Evolutionary conservation across 2,888 invertebrate species (phyloP).

Genomic region (Saturnia pavonia): DNA sequence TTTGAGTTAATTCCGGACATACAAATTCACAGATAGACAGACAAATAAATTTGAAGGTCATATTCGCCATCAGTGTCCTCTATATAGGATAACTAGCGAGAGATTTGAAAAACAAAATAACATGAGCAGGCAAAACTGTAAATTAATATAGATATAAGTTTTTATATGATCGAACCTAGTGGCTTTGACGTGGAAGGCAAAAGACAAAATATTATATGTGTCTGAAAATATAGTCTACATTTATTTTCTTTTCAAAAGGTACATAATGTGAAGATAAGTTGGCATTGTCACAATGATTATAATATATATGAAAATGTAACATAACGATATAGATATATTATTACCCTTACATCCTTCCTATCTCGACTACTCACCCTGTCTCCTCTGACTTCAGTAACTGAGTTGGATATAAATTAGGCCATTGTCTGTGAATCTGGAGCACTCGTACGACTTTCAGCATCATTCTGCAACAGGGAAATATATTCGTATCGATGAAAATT

Average conservation of each 20-base stretch:
- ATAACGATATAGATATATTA: slow-evolving; percentile 28
- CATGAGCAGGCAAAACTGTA: too few species aligned
- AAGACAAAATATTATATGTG: too few species aligned
- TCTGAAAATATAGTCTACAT: neutral
- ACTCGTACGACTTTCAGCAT: slow-evolving; percentile 64
- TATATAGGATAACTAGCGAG: too few species aligned
- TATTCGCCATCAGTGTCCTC: too few species aligned
- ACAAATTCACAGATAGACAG: too few species aligned
- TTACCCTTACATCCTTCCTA: slow-evolving; percentile 52
- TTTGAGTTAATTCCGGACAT: too few species aligned
- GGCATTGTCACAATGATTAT: slow-evolving; percentile 1
- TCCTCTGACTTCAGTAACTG: slow-evolving; percentile 74
- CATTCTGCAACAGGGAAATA: slow-evolving; percentile 67
- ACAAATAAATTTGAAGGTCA: too few species aligned
- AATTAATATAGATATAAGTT: too few species aligned
- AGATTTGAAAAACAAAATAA: too few species aligned
- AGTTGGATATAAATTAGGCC: slow-evolving; percentile 82
- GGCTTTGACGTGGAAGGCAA: too few species aligned
- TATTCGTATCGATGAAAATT: slow-evolving; percentile 38
- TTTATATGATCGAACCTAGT: too few species aligned
- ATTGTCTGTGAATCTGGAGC: slow-evolving; percentile 81
- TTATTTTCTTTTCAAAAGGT: neutral
- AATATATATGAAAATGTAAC: slow-evolving; percentile 22
- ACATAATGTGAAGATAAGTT: neutral
- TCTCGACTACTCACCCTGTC: slow-evolving; percentile 58